Evolutionary conservation across 2,888 invertebrate species (phyloP).

Genomic region (Rhaphigaster nebulosa): DNA sequence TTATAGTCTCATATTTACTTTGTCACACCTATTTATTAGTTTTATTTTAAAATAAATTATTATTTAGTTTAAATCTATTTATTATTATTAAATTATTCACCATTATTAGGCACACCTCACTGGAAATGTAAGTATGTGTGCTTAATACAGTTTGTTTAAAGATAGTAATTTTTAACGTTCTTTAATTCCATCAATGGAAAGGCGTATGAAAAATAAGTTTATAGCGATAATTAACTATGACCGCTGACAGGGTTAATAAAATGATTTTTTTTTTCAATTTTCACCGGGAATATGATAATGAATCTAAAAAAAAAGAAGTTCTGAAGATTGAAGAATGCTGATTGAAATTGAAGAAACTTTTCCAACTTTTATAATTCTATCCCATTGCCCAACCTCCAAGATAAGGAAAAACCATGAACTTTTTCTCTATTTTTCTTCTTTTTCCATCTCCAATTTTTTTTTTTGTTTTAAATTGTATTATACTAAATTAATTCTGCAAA

Average conservation of each 20-base stretch:
- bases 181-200: too few species aligned
- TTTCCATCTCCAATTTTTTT: neutral
- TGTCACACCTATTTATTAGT: too few species aligned
- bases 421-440: neutral
- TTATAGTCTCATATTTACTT: too few species aligned
- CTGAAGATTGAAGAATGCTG: conserved; percentile 21
- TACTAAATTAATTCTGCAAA: conserved; percentile 8
- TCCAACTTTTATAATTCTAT: conserved; percentile 25
- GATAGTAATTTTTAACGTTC: too few species aligned
- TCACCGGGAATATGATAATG: neutral
- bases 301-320: neutral
- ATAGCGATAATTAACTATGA: neutral
- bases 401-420: neutral
- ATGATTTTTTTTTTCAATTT: conserved; percentile 4
- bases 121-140: too few species aligned
- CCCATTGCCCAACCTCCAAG: neutral
- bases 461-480: neutral
- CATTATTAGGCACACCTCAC: too few species aligned
- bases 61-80: too few species aligned
- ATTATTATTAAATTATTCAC: too few species aligned
- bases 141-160: too few species aligned
- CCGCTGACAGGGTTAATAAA: neutral
- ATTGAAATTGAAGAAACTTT: conserved; percentile 39
- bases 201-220: neutral
- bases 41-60: too few species aligned